Evolutionary conservation across 2,888 invertebrate species (phyloP), one percentile per base, ranked within the genome.

Genomic region (Marasmarcha lunaedactyla): DNA sequence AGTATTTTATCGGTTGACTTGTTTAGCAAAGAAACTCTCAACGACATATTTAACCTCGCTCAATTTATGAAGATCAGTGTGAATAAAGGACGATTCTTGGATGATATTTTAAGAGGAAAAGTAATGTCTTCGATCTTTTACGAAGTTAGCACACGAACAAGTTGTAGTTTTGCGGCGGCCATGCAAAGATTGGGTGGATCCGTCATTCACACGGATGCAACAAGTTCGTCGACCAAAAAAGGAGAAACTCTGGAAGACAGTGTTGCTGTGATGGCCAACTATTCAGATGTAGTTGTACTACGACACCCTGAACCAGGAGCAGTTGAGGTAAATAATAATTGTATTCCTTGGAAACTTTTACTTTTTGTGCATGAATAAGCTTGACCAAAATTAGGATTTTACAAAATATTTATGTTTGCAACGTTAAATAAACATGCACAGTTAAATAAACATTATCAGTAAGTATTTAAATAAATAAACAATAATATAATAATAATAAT

Each of bases 41-140:
- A 97, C 66, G 92, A 94, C 42, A 89, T 99, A 46, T 98, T 98
- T 73, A 94, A 97, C 71, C 81, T 98, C 47, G 98, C 98, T 0
- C 96, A 97, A 66, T 87, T 89, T 37, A 91, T 94, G 69, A 90
- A 94, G 51, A 88, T 87, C 13, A 90, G 90, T 46, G 93, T 97
- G 0, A 87, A 87, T 10, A 95, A 95, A 65, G 95, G 95, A 45
- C 85, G 94, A 30, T 87, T 89, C 0, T 70, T 97, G 37, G 94
- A 95, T 64, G 92, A 96, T 59, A 88, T 97, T 46, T 76, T 97
- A 27, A 90, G 89, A 67, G 97, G 97, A 33, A 97, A 96, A 84
- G 87, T 98, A 2, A 93, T 99, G 94, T 93, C 97, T 2, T 94
- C 94, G 0, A 89, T 99, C 62, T 99, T 99, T 73, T 99, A 96